A percentile compares a stretch with the other conserved stretches of the same genome.
These are phyloP conservation scores for Threskiornis aethiopicus DNA, from an alignment of 2,797 vertebrate genomes.

Conservation along the genomic window DNA sequence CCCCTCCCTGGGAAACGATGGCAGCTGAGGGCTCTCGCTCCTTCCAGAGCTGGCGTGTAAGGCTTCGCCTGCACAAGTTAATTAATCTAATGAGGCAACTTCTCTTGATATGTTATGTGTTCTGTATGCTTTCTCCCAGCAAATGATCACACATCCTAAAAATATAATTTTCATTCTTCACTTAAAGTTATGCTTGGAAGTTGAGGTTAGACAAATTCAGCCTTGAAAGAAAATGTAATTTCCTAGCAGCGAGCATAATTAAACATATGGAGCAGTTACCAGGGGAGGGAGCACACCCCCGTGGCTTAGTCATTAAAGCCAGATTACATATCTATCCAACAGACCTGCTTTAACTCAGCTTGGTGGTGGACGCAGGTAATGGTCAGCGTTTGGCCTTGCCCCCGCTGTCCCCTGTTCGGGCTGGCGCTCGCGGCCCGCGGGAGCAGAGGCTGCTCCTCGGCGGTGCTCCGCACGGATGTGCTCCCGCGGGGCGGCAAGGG, in stretches of 20 bases:
- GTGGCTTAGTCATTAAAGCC: not conserved
- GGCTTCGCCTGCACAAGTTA: not conserved
- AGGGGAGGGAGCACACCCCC: not conserved
- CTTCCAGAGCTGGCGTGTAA: not conserved
- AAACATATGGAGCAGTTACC: not conserved
- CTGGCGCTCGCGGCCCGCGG: accelerated
- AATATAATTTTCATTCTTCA: conserved; percentile 43
- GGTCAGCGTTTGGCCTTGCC: accelerated
- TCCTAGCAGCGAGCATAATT: not conserved
- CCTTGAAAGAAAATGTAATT: not conserved
- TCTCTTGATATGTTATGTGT: not conserved
- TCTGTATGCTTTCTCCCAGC: not conserved
- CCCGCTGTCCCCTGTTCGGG: accelerated
- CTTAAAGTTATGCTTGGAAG: not conserved
- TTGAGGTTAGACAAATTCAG: conserved; percentile 6
- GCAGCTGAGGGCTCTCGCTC: not conserved
- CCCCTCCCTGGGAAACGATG: not conserved
- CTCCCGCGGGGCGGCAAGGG: accelerated
- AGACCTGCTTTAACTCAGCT: not conserved
- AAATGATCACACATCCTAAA: conserved; percentile 49
- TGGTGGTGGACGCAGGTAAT: accelerated
- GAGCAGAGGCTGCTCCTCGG: not conserved
- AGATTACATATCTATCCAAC: accelerated
- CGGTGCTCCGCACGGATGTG: accelerated
- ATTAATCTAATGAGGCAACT: conserved; percentile 61